Conservation (phyloP, 2,888 invertebrate genomes). For the Neoascia interrupta region DNA sequence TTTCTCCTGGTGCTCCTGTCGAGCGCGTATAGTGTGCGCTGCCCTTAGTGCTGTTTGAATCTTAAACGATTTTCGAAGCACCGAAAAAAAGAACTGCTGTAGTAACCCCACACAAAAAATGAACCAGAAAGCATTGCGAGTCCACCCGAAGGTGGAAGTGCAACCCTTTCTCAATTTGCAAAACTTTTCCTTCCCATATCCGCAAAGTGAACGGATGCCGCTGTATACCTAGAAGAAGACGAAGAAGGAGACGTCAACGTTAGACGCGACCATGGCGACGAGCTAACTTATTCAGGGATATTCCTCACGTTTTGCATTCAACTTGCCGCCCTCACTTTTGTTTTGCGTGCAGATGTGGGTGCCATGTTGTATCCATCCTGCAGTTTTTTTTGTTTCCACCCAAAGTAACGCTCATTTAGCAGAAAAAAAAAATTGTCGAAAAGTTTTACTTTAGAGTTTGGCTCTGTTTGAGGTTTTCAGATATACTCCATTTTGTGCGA, state of each 20-base stretch:
- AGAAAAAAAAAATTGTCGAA: slow-evolving; percentile 17
- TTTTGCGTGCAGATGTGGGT: slow-evolving; percentile 25
- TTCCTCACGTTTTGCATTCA: slow-evolving; percentile 61
- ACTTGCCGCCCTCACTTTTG: slow-evolving; percentile 40
- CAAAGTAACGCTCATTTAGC: slow-evolving; percentile 55
- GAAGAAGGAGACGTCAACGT: slow-evolving; percentile 19
- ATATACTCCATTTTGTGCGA: neutral
- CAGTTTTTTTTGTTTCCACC: slow-evolving; percentile 9
- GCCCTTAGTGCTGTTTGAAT: slow-evolving; percentile 59
- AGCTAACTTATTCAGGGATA: slow-evolving; percentile 56
- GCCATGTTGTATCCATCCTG: slow-evolving; percentile 4
- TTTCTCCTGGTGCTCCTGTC: slow-evolving; percentile 68
- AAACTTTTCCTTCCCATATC: slow-evolving; percentile 71
- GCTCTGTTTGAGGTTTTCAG: slow-evolving; percentile 10
- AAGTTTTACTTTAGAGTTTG: slow-evolving; percentile 48
- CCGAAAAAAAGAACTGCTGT: slow-evolving; percentile 21
- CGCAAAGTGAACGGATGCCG: slow-evolving; percentile 15
- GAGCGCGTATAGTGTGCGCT: slow-evolving; percentile 29
- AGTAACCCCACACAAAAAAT: slow-evolving; percentile 8
- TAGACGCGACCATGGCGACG: slow-evolving; percentile 48
- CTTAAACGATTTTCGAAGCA: slow-evolving; percentile 71
- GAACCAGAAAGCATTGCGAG: slow-evolving; percentile 20
- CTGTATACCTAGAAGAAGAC: neutral
- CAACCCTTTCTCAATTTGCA: slow-evolving; percentile 70
- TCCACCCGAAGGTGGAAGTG: slow-evolving; percentile 52